These are phyloP conservation scores for Nyleta sp. DNA, from an alignment of 2,888 invertebrate species.

Conservation along the genomic window DNA sequence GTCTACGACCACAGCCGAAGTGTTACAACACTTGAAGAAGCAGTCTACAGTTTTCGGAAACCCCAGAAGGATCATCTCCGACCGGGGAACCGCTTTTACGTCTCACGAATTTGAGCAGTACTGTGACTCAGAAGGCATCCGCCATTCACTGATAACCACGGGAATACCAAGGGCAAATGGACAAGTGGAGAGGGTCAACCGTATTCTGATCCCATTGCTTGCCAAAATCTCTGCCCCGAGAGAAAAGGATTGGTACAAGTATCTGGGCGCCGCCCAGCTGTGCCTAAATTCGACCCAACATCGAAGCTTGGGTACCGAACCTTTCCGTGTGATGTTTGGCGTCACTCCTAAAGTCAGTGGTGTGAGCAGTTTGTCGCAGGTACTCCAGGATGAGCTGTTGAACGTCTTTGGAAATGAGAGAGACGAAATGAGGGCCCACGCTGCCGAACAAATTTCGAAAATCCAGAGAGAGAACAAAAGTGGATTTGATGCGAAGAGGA, in stretches of 20 bases:
- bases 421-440: no score
- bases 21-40: neutral
- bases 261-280: neutral
- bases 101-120: no score
- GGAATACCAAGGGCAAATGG: no score
- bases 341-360: neutral
- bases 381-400: neutral
- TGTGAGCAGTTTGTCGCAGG: neutral
- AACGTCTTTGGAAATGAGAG: no score
- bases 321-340: constrained; percentile 1
- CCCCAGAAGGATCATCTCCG: neutral
- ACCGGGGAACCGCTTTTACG: neutral
- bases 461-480: no score
- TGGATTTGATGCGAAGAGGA: no score
- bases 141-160: no score
- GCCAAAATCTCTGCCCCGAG: no score
- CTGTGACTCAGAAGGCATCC: no score
- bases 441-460: no score
- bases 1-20: neutral
- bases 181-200: no score
- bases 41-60: neutral
- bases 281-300: neutral
- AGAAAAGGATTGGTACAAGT: neutral
- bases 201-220: no score
- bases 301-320: neutral